Percentiles rank a stretch among this genome's conserved stretches.
Evolutionary conservation across 2,113 vertebrate genomes (phyloP).

Genomic region (Gadus chalcogrammus): DNA sequence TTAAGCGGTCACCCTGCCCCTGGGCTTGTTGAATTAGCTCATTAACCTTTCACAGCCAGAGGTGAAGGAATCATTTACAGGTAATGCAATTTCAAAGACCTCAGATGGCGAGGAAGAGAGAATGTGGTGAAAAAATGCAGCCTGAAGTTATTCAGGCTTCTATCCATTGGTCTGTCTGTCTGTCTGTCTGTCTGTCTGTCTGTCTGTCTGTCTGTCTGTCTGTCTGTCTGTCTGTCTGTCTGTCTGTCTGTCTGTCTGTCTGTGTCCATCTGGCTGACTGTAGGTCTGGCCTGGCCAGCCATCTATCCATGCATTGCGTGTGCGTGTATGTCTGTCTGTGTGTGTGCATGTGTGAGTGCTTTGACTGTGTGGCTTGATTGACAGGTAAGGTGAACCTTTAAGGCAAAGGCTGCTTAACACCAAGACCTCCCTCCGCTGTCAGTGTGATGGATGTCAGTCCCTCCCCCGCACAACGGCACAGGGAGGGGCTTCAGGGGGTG

Average conservation of each 20-base stretch:
- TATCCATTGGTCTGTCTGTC: not conserved
- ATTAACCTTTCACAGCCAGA: constrained; percentile 59
- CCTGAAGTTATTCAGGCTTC: not conserved
- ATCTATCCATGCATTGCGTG: not conserved
- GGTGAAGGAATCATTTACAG: constrained; percentile 52
- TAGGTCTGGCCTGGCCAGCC: not conserved
- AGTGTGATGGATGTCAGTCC: constrained; percentile 46
- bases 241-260: not conserved
- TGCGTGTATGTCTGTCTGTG: not conserved
- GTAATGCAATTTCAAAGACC: constrained; percentile 33
- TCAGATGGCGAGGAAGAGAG: constrained; percentile 1
- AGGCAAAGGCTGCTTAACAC: constrained; percentile 7
- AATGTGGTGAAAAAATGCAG: not conserved
- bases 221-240: not conserved
- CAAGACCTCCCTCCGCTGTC: constrained; percentile 32
- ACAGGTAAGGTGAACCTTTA: constrained; percentile 46
- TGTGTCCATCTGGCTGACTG: not conserved
- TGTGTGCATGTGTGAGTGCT: not conserved
- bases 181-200: not conserved
- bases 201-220: not conserved
- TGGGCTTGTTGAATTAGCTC: constrained; percentile 47
- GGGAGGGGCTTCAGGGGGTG: not conserved
- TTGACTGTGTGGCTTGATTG: constrained; percentile 29
- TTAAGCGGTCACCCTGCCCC: constrained; percentile 1
- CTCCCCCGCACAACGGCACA: constrained; percentile 11